phyloP scores from a whole-genome alignment of 2,888 invertebrate genomes.

The Pelosia muscerda region DNA sequence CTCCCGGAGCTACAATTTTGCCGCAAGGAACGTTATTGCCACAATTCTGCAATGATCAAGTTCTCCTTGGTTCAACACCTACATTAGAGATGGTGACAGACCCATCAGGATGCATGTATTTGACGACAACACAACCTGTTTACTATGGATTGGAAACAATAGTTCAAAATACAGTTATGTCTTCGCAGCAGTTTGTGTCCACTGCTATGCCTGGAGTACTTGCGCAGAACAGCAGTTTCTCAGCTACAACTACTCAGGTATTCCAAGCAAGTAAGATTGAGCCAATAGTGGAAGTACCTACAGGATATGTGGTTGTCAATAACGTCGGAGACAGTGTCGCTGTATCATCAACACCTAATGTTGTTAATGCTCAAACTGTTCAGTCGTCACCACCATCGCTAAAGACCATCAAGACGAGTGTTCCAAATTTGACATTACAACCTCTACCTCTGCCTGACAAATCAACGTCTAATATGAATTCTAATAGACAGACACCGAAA shows the following conservation, averaged over 20 bases:
- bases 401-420: slow-evolving; percentile 75
- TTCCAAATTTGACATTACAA: slow-evolving; percentile 82
- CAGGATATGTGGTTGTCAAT: slow-evolving; percentile 90
- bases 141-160: slow-evolving; percentile 95
- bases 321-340: slow-evolving; percentile 86
- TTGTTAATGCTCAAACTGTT: slow-evolving; percentile 77
- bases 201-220: slow-evolving; percentile 93
- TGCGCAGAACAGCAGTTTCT: slow-evolving; percentile 93
- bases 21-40: slow-evolving; percentile 87
- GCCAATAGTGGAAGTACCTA: slow-evolving; percentile 91
- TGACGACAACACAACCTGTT: slow-evolving; percentile 90
- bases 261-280: slow-evolving; percentile 95
- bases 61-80: slow-evolving; percentile 88
- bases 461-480: slow-evolving; percentile 60
- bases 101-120: slow-evolving; percentile 86
- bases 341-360: slow-evolving; percentile 75
- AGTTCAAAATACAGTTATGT: slow-evolving; percentile 95
- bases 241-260: slow-evolving; percentile 94
- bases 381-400: slow-evolving; percentile 76
- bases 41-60: slow-evolving; percentile 87
- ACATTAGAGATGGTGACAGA: slow-evolving; percentile 89
- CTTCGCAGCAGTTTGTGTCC: slow-evolving; percentile 94
- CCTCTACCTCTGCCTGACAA: slow-evolving; percentile 83
- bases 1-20: slow-evolving; percentile 87
- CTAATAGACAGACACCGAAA: slow-evolving; percentile 78